Evolutionary conservation across 35 echinoderm and acorn worm genomes (phyloP).

Genomic region (Acanthaster planci): DNA sequence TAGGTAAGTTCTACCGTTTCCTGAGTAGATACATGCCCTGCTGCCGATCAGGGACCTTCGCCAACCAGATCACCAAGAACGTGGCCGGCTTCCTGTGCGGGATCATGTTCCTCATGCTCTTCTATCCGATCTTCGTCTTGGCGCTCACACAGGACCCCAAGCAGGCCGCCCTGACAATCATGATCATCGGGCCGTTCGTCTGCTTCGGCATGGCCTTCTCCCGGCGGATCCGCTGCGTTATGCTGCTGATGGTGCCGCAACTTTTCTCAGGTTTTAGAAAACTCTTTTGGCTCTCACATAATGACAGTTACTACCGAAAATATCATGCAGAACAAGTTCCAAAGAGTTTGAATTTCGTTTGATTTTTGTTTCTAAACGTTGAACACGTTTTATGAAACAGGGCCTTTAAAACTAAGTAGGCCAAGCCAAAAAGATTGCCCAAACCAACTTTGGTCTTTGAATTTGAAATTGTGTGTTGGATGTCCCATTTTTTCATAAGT

Average conservation of each 20-base stretch:
- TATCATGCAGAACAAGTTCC: not conserved
- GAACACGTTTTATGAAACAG: not conserved
- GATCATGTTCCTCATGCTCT: conserved; percentile 43
- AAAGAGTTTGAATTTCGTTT: not conserved
- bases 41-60: not conserved
- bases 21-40: not conserved
- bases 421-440: too few relatives aligned
- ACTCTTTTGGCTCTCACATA: not conserved
- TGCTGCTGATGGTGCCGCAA: conserved; percentile 72
- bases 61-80: conserved; percentile 30
- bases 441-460: too few relatives aligned
- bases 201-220: conserved; percentile 90
- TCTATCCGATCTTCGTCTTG: conserved; percentile 66
- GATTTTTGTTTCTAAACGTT: too few relatives aligned
- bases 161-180: conserved; percentile 35
- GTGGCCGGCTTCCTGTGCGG: conserved; percentile 49
- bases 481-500: too few relatives aligned
- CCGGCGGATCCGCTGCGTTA: conserved; percentile 53
- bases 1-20: not conserved
- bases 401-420: not conserved
- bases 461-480: too few relatives aligned
- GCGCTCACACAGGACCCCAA: conserved; percentile 49
- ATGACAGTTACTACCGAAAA: not conserved
- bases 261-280: conserved; percentile 74
- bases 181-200: conserved; percentile 59